phyloP scores from a whole-genome alignment of 2,113 vertebrate species.

The Sander vitreus region DNA sequence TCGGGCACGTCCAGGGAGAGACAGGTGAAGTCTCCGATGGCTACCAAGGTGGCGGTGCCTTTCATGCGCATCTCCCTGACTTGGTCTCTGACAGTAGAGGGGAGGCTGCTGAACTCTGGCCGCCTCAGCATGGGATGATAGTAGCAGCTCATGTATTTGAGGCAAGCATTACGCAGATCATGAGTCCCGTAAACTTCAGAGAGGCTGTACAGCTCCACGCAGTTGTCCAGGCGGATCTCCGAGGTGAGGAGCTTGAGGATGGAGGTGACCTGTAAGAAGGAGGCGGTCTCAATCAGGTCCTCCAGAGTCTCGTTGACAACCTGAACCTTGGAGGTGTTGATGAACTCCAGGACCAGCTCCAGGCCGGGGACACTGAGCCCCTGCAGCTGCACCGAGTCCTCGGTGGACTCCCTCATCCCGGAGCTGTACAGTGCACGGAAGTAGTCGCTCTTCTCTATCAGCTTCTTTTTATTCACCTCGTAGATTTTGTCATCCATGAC shows the following conservation, averaged over 20 bases:
- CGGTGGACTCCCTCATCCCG: slow-evolving; percentile 93
- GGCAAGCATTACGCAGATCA: slow-evolving; percentile 88
- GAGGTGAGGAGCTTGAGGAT: slow-evolving; percentile 91
- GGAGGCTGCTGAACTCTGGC: slow-evolving; percentile 84
- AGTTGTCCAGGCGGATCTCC: slow-evolving; percentile 90
- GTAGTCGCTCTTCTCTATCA: slow-evolving; percentile 96
- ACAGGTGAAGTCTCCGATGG: slow-evolving; percentile 89
- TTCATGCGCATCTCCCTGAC: slow-evolving; percentile 88
- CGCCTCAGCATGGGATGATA: slow-evolving; percentile 91
- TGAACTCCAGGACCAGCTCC: slow-evolving; percentile 94
- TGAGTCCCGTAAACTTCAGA: slow-evolving; percentile 92
- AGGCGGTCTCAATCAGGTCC: slow-evolving; percentile 93
- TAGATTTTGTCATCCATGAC: slow-evolving; percentile 90
- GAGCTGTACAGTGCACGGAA: slow-evolving; percentile 96
- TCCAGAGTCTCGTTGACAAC: slow-evolving; percentile 87
- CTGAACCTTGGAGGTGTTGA: slow-evolving; percentile 89
- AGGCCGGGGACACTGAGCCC: slow-evolving; percentile 92
- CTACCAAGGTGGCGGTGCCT: slow-evolving; percentile 89
- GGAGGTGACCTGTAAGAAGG: slow-evolving; percentile 93
- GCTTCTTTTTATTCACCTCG: slow-evolving; percentile 91
- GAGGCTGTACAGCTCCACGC: slow-evolving; percentile 90
- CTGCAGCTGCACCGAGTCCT: slow-evolving; percentile 91
- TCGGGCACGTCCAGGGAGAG: slow-evolving; percentile 81
- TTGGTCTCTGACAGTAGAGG: slow-evolving; percentile 81
- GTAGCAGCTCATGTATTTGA: slow-evolving; percentile 90